These are phyloP conservation scores for Alligator mississippiensis DNA, from an alignment of 2,113 vertebrate species.

Conservation along the genomic window DNA sequence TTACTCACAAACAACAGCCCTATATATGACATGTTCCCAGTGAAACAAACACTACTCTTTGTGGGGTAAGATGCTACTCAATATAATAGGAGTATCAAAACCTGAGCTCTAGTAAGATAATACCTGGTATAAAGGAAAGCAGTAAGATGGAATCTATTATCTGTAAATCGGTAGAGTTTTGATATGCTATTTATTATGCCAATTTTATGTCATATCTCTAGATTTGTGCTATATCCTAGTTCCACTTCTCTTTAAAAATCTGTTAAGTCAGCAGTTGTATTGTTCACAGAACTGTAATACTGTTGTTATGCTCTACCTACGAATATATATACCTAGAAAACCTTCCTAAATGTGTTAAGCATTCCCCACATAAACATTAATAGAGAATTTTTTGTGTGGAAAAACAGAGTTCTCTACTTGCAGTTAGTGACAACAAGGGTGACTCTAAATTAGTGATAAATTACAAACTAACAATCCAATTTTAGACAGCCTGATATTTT, in stretches of 20 bases:
- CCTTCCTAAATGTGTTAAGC: neutral
- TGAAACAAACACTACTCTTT: neutral
- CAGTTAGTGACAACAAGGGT: conserved; percentile 34
- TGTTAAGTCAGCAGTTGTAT: neutral
- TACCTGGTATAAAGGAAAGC: neutral
- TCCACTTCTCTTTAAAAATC: conserved; percentile 11
- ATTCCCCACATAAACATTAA: neutral
- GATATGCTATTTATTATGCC: neutral
- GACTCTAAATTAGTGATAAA: conserved; percentile 59
- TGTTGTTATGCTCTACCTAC: neutral
- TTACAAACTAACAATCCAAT: conserved; percentile 16
- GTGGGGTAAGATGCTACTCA: neutral
- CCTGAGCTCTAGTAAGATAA: neutral
- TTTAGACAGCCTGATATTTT: conserved; percentile 63
- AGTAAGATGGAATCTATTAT: neutral
- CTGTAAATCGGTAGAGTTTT: neutral
- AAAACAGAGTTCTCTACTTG: neutral
- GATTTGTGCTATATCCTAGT: neutral
- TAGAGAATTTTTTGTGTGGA: neutral
- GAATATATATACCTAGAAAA: conserved; percentile 8
- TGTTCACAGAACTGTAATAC: neutral
- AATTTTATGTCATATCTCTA: neutral
- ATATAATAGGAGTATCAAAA: neutral
- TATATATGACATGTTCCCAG: neutral
- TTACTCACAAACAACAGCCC: neutral